Conservation (phyloP, 2,888 invertebrate species). For the Charanyca ferruginea region DNA sequence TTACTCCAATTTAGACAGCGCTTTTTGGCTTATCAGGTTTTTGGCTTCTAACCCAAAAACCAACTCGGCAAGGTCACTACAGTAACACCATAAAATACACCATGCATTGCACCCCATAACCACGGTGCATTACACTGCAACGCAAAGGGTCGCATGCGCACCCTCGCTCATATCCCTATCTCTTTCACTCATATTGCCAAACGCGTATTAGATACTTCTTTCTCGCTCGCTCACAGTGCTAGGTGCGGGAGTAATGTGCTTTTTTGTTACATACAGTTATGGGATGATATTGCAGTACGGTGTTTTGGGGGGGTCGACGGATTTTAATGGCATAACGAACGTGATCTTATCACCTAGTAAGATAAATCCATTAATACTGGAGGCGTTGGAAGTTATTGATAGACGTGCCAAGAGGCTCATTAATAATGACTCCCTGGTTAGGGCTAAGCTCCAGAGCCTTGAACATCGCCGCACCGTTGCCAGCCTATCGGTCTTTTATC, state of each 20-base stretch:
- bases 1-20: too few relatives aligned
- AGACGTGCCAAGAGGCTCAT: too few relatives aligned
- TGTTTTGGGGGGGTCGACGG: constrained; percentile 23
- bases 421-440: too few relatives aligned
- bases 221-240: constrained; percentile 31
- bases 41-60: neutral
- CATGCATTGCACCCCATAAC: constrained; percentile 58
- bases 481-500: too few relatives aligned
- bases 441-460: too few relatives aligned
- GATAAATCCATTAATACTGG: too few relatives aligned
- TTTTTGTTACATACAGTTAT: constrained; percentile 40
- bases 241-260: constrained; percentile 38
- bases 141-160: constrained; percentile 70
- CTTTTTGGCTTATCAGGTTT: too few relatives aligned
- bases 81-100: constrained; percentile 54
- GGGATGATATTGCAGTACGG: constrained; percentile 12
- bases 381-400: too few relatives aligned
- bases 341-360: constrained; percentile 18
- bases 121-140: constrained; percentile 64
- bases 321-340: constrained; percentile 1
- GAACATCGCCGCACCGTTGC: too few relatives aligned
- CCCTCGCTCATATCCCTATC: constrained; percentile 57
- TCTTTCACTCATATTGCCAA: constrained; percentile 38
- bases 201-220: neutral
- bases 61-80: constrained; percentile 29